A percentile compares a stretch with the other conserved stretches of the same genome.
phyloP scores from a whole-genome alignment of 2,888 invertebrate species.

The Apamea epomidion region DNA sequence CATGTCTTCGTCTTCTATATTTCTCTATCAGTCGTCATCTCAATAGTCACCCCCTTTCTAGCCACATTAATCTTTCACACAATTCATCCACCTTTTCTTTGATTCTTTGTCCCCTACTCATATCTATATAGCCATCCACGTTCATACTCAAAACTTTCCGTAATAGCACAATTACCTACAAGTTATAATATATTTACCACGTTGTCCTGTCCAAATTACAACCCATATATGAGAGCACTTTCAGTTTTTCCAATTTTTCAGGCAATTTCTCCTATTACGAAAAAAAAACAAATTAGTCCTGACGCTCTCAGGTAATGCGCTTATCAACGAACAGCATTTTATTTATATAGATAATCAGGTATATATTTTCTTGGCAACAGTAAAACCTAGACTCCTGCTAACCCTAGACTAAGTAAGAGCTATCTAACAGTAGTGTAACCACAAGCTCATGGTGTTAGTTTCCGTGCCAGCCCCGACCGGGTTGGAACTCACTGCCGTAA shows the following conservation, averaged over 20 bases:
- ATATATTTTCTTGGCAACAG: neutral
- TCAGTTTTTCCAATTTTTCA: too few species aligned
- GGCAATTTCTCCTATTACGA: too few species aligned
- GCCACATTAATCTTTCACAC: neutral
- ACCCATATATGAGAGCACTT: too few species aligned
- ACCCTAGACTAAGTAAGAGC: constrained; percentile 48
- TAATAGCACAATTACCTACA: too few species aligned
- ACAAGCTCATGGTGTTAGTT: constrained; percentile 30
- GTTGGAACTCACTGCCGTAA: constrained; percentile 42
- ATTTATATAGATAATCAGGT: neutral
- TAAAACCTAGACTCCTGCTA: constrained; percentile 14
- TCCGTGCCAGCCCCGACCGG: constrained; percentile 49
- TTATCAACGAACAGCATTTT: neutral
- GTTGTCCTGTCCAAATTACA: too few species aligned
- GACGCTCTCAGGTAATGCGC: neutral
- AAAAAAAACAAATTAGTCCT: too few species aligned
- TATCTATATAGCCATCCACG: too few species aligned
- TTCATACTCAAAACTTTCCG: too few species aligned
- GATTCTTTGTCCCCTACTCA: too few species aligned
- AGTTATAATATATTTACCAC: too few species aligned
- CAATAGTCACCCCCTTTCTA: neutral
- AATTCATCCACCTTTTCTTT: too few species aligned
- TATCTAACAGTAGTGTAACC: constrained; percentile 54
- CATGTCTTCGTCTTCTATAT: neutral
- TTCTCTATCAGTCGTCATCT: neutral